Evolutionary conservation across 2,113 vertebrate genomes (phyloP).

Genomic region (Artemisiospiza belli): DNA sequence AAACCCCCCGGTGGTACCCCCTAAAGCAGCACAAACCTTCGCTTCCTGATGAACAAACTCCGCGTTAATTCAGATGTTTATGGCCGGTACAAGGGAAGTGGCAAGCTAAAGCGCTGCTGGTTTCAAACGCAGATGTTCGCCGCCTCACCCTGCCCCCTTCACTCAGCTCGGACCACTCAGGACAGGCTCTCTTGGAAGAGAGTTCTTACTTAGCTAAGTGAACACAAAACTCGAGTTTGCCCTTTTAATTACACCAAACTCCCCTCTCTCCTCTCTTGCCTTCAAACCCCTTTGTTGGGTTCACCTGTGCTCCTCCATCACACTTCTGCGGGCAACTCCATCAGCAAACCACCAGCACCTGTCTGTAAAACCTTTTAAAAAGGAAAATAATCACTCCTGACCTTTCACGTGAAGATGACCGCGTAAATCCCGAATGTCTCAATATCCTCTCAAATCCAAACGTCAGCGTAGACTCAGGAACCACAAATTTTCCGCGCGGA

Average conservation of each 20-base stretch:
- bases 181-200: neutral
- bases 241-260: neutral
- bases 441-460: neutral
- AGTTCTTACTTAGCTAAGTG: neutral
- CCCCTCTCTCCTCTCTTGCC: neutral
- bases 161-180: neutral
- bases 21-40: neutral
- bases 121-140: rapidly evolving
- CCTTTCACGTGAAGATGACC: neutral
- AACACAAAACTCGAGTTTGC: rapidly evolving
- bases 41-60: neutral
- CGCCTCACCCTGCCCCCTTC: neutral
- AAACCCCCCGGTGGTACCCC: neutral
- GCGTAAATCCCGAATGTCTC: neutral
- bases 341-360: neutral
- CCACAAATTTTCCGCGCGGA: neutral
- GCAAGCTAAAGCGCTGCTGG: neutral
- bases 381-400: neutral
- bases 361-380: neutral
- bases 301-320: neutral
- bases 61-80: neutral
- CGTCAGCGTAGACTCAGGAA: neutral
- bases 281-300: too few species aligned
- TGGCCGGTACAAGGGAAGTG: rapidly evolving
- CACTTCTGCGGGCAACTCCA: neutral